phyloP scores from a whole-genome alignment of 2,888 invertebrate species.

The Petrolisthes manimaculis region DNA sequence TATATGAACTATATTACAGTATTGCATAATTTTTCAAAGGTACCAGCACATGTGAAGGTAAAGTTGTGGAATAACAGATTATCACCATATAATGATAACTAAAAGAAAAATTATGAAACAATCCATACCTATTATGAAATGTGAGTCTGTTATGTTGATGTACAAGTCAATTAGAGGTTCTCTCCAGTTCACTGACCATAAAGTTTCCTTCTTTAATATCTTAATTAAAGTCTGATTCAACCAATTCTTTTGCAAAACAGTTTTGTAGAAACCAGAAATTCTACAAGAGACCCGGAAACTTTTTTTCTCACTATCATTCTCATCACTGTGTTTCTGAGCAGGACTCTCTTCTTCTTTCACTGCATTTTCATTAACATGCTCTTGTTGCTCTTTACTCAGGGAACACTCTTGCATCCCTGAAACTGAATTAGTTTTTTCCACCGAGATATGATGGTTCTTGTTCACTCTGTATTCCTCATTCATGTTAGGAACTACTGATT shows the following conservation, averaged over 20 bases:
- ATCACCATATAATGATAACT: too few species aligned
- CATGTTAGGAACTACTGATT: not conserved
- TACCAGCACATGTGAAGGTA: too few species aligned
- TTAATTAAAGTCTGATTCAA: not conserved
- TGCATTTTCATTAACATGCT: not conserved
- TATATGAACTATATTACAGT: too few species aligned
- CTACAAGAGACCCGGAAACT: not conserved
- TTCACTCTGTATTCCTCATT: too few species aligned
- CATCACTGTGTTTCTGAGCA: not conserved
- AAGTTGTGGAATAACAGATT: too few species aligned
- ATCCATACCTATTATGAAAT: constrained; percentile 46
- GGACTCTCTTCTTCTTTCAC: not conserved
- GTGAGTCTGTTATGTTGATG: constrained; percentile 49
- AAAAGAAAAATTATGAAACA: not conserved
- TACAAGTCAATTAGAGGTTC: constrained; percentile 49
- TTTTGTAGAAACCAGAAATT: not conserved
- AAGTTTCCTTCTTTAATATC: too few species aligned
- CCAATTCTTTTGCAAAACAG: not conserved
- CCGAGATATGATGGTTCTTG: too few species aligned
- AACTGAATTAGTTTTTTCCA: not conserved
- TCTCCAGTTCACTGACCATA: constrained; percentile 33
- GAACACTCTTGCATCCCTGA: not conserved
- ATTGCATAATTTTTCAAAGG: too few species aligned
- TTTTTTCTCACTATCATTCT: not conserved
- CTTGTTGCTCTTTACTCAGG: not conserved